phyloP scores from a whole-genome alignment of 2,797 vertebrate genomes.

The Glyptemys insculpta region DNA sequence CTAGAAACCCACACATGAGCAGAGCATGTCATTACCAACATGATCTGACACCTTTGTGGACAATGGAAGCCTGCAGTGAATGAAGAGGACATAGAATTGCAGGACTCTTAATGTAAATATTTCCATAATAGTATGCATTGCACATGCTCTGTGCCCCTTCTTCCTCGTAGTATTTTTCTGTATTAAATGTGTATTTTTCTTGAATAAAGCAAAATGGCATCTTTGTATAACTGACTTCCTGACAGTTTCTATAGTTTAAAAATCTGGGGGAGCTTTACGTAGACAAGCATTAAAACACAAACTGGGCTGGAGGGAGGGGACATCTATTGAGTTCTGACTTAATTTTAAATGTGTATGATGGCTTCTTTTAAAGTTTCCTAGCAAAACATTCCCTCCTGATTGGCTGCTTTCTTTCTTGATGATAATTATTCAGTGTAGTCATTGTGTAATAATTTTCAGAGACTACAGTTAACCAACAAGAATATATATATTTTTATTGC shows the following conservation, averaged over 20 bases:
- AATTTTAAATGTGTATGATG: not conserved
- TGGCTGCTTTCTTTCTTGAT: not conserved
- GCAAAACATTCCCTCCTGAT: not conserved
- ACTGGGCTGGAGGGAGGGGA: not conserved
- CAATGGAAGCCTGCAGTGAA: not conserved
- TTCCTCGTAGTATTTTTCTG: not conserved
- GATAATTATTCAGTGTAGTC: not conserved
- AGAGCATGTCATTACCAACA: rapidly evolving
- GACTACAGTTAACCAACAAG: not conserved
- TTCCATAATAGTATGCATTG: not conserved
- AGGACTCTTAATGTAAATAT: rapidly evolving
- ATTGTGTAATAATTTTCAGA: not conserved
- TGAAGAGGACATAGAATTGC: not conserved
- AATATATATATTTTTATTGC: not conserved
- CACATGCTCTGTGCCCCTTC: rapidly evolving
- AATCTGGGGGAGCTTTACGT: not conserved
- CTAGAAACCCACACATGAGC: not conserved
- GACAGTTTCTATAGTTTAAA: not conserved
- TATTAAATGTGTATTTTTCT: not conserved
- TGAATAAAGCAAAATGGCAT: slow-evolving; percentile 3
- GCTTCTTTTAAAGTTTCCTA: not conserved
- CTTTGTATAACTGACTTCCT: not conserved
- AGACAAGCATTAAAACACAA: not conserved
- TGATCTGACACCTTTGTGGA: not conserved
- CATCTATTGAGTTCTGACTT: not conserved